Percentiles rank a stretch among this genome's conserved stretches.
phyloP scores from a whole-genome alignment of 2,113 vertebrate genomes.

The Dipodomys merriami region DNA sequence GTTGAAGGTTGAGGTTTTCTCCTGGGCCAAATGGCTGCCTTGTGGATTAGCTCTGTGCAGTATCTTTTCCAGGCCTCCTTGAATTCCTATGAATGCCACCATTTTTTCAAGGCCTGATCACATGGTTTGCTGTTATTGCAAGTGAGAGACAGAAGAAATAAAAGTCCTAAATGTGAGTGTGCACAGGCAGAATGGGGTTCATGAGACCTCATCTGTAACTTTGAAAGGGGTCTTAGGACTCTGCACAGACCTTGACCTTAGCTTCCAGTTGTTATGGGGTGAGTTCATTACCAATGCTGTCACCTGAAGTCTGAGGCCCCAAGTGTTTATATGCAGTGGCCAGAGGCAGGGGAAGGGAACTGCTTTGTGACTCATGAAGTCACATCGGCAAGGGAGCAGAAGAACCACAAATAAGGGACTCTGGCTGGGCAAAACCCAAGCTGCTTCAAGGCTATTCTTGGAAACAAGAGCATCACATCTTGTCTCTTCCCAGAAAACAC shows the following conservation, averaged over 20 bases:
- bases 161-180: background rate
- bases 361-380: conserved; percentile 76
- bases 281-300: background rate
- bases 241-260: background rate
- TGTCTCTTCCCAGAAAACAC: conserved; percentile 83
- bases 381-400: conserved; percentile 68
- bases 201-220: background rate
- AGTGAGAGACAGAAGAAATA: background rate
- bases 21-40: background rate
- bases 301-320: background rate
- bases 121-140: background rate
- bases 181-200: background rate
- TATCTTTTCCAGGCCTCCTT: background rate
- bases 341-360: conserved; percentile 9
- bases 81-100: background rate
- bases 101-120: background rate
- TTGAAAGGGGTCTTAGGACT: background rate
- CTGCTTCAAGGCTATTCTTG: conserved; percentile 83
- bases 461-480: conserved; percentile 77
- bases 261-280: background rate
- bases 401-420: conserved; percentile 83
- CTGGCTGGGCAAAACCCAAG: conserved; percentile 81
- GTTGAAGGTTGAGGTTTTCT: background rate
- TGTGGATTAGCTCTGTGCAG: background rate
- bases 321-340: conserved; percentile 19